Conservation (phyloP, 2,113 vertebrate species). For the Triplophysa rosa region DNA sequence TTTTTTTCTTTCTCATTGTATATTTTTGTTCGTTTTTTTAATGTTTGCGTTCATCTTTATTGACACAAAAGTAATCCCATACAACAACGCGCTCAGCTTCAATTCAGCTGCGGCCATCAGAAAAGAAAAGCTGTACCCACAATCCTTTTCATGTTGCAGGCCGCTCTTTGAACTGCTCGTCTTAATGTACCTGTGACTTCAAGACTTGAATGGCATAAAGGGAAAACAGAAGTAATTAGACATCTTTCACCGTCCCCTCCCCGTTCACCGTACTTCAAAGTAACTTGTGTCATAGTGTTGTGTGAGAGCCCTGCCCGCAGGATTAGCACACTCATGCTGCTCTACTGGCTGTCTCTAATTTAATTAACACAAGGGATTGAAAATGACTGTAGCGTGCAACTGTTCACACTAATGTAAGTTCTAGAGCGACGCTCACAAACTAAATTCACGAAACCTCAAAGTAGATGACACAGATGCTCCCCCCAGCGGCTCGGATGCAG, state of each 20-base stretch:
- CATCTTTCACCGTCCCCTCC: conserved; percentile 19
- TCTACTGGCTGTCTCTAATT: conserved; percentile 72
- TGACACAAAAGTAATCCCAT: no score
- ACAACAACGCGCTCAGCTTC: conserved; percentile 58
- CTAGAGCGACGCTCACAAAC: background rate
- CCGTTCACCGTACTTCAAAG: conserved; percentile 73
- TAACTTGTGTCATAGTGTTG: conserved; percentile 52
- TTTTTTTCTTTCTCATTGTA: no score
- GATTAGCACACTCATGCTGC: conserved; percentile 66
- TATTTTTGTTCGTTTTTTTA: no score
- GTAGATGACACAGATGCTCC: no score
- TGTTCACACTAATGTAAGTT: conserved; percentile 30
- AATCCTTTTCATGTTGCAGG: conserved; percentile 62
- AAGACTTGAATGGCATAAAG: conserved; percentile 66
- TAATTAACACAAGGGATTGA: conserved; percentile 64
- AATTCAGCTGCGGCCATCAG: conserved; percentile 66
- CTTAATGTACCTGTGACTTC: conserved; percentile 64
- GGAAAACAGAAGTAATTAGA: conserved; percentile 71
- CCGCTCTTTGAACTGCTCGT: conserved; percentile 69
- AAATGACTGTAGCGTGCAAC: background rate
- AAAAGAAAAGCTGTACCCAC: conserved; percentile 59
- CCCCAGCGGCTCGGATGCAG: no score
- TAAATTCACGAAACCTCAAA: background rate
- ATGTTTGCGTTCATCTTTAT: no score
- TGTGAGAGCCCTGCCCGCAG: conserved; percentile 59